These are phyloP conservation scores for Simalia tracyae DNA, from an alignment of 2,797 vertebrate species.

Conservation along the genomic window DNA sequence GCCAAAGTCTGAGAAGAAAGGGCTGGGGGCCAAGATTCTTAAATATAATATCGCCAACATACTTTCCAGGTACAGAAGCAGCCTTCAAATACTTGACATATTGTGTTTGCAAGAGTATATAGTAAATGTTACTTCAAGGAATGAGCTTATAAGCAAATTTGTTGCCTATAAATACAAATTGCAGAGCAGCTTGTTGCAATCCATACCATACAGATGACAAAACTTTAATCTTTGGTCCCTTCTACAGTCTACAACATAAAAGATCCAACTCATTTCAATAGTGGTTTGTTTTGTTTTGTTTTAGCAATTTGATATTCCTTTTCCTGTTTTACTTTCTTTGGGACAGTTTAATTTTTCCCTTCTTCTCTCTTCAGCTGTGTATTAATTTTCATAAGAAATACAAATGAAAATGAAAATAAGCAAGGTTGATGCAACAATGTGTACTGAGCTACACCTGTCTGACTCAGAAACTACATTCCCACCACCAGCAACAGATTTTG, in stretches of 20 bases:
- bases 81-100: background rate
- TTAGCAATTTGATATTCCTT: no score
- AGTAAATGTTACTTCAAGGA: background rate
- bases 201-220: background rate
- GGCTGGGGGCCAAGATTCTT: background rate
- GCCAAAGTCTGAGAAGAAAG: background rate
- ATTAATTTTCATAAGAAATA: background rate
- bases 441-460: background rate
- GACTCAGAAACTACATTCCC: background rate
- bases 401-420: background rate
- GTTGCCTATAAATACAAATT: background rate
- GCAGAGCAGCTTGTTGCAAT: background rate
- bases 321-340: no score
- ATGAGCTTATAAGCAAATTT: background rate
- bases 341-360: background rate
- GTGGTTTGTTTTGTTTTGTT: no score
- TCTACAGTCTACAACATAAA: background rate
- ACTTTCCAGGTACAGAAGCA: background rate
- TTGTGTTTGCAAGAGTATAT: background rate
- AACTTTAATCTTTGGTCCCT: background rate
- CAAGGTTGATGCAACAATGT: background rate
- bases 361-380: background rate
- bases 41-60: background rate
- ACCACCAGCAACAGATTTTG: conserved; percentile 1
- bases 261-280: background rate